Evolutionary conservation across 1,140 invertebrate genomes (phyloP), one percentile per base, ranked within the genome.

Genomic region (Conus ventricosus): DNA sequence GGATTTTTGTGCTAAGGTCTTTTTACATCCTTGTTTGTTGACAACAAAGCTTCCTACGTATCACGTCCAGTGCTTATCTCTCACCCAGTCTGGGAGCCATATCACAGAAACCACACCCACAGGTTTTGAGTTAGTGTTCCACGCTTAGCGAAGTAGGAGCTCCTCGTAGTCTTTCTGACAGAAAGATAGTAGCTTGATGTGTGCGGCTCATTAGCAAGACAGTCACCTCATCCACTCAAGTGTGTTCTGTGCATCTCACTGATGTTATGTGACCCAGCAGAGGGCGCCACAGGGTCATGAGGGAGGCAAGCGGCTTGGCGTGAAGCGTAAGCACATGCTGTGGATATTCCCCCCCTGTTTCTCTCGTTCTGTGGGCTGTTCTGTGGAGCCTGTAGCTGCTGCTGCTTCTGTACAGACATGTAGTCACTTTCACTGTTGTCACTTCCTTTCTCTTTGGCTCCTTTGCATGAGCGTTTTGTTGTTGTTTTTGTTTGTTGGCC

Each of bases 201-300:
- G 57, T 60, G 57, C 39, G 39, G 39, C 39, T 39, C 39, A 1
- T 39, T 39, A 39, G 39, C 39, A 39, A 39, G 39, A 39, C 39
- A 39, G 39, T 39, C 39, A 39, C 39, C 39, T 39, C 39, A 39
- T 39, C 39, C 39, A 39, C 39, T 39, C 39, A 39, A 39, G 39
- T 39, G 3, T 39, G 39, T 39, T 80, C 23, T 81, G 80, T 81
- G 80, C 13, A 0, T 81, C 5, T 81, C 17, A 81, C 80, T 4
- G 80, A 81, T 20, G 10, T 53, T 81, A 15, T 84, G 82, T 63
- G 55, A 67, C 57, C 17, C 57, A 23, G 53, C 82, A 84, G 82
- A 84, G 82, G 82, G 82, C 25, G 82, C 82, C 82, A 84, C 55
- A 27, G 82, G 82, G 23, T 57, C 55, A 5, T 84, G 82, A 84